These are phyloP conservation scores for Oryzias javanicus DNA, from an alignment of 2,113 vertebrate genomes.

Conservation along the genomic window DNA sequence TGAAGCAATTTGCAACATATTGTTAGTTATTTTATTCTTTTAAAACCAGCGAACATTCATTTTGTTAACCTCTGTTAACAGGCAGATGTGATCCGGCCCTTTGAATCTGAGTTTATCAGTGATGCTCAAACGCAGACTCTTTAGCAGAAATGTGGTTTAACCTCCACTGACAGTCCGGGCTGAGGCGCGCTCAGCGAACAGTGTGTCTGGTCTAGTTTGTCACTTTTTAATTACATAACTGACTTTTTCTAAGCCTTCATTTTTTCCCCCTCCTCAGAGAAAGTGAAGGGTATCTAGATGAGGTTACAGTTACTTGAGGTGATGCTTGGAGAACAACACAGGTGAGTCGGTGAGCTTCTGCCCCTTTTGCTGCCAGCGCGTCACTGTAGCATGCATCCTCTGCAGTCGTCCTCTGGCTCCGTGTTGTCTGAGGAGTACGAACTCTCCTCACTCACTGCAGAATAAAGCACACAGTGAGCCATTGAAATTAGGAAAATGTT, in stretches of 20 bases:
- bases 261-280: conserved; percentile 20
- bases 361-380: not conserved
- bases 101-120: not conserved
- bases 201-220: conserved; percentile 25
- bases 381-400: conserved; percentile 74
- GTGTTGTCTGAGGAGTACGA: conserved; percentile 74
- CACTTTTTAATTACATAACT: conserved; percentile 4
- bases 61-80: too few species aligned
- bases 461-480: conserved; percentile 37
- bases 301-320: conserved; percentile 52
- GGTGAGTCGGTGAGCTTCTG: conserved; percentile 2
- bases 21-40: too few species aligned
- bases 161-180: not conserved
- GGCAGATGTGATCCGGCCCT: not conserved
- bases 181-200: conserved; percentile 8
- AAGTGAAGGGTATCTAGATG: conserved; percentile 25
- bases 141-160: not conserved
- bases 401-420: conserved; percentile 71
- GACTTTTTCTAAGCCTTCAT: not conserved
- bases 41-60: too few species aligned
- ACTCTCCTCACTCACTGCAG: conserved; percentile 74
- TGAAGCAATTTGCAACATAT: not conserved
- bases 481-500: not conserved
- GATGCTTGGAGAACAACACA: conserved; percentile 35
- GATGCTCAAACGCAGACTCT: not conserved